Percentiles rank a stretch among this genome's conserved stretches.
These are phyloP conservation scores for Bilobella aurantiaca DNA, from an alignment of 1,140 invertebrate genomes.

Conservation along the genomic window DNA sequence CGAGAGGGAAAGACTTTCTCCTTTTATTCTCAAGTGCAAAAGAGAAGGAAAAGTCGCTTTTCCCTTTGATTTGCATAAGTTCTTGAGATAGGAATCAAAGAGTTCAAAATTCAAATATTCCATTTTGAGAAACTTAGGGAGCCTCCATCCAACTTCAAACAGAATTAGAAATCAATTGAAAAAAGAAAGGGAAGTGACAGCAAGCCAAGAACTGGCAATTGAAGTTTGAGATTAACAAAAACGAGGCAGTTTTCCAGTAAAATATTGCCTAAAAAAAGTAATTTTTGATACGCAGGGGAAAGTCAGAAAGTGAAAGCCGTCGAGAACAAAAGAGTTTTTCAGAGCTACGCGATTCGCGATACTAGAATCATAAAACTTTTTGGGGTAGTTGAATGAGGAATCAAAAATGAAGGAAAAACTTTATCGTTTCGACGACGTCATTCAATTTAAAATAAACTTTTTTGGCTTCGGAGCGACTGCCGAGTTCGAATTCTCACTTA, in stretches of 20 bases:
- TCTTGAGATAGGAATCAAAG: not conserved
- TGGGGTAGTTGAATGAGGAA: slow-evolving; percentile 2
- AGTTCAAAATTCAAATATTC: not conserved
- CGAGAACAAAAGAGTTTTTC: not conserved
- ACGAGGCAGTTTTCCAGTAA: not conserved
- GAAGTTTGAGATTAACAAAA: slow-evolving; percentile 1
- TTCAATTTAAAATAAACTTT: slow-evolving; percentile 10
- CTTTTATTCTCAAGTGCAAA: not conserved
- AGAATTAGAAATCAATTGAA: not conserved
- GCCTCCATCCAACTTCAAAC: not conserved
- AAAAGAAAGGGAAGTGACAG: not conserved
- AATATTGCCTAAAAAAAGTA: not conserved
- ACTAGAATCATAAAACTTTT: slow-evolving; percentile 4
- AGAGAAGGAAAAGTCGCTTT: not conserved
- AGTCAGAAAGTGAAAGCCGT: not conserved
- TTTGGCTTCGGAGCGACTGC: not conserved
- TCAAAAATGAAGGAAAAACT: slow-evolving; percentile 8
- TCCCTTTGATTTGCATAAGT: not conserved
- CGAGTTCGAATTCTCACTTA: too few species aligned
- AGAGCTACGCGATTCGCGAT: not conserved
- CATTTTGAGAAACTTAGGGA: not conserved
- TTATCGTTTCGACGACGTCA: slow-evolving; percentile 3
- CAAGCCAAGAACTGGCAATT: too few species aligned
- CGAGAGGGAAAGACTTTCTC: not conserved
- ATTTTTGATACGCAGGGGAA: not conserved